A percentile compares a stretch with the other conserved stretches of the same genome.
Conservation (phyloP, 2,888 invertebrate genomes). For the Beris chalybata region DNA sequence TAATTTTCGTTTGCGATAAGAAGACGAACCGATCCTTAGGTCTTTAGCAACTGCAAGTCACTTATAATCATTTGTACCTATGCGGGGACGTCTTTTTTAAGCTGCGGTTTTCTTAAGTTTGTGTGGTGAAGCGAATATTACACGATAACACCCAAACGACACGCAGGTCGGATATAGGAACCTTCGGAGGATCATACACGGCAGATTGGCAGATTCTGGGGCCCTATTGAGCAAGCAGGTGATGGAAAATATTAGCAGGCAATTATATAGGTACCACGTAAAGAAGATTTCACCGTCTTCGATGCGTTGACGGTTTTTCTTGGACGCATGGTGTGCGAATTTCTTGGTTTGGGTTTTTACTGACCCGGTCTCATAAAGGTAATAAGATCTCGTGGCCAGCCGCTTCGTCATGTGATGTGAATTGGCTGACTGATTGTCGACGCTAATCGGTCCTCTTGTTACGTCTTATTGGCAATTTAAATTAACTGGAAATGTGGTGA, state of each 20-base stretch:
- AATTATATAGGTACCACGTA: slow-evolving; percentile 36
- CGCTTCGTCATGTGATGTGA: too few relatives aligned
- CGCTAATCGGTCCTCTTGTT: slow-evolving; percentile 12
- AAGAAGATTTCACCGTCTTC: slow-evolving; percentile 1
- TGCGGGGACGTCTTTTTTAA: too few relatives aligned
- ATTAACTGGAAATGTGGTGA: slow-evolving; percentile 23
- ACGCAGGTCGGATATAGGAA: too few relatives aligned
- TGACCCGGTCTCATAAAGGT: neutral
- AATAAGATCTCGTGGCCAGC: too few relatives aligned
- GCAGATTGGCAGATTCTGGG: slow-evolving; percentile 18
- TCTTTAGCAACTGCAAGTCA: slow-evolving; percentile 19
- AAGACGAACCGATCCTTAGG: slow-evolving; percentile 15
- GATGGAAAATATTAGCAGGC: slow-evolving; percentile 36
- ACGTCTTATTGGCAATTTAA: slow-evolving; percentile 33
- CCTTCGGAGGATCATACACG: neutral
- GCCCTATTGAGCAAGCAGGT: slow-evolving; percentile 34
- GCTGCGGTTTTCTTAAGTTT: too few relatives aligned
- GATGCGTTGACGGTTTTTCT: too few relatives aligned
- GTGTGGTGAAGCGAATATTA: too few relatives aligned
- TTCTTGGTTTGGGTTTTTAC: slow-evolving; percentile 1
- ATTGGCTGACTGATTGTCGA: too few relatives aligned
- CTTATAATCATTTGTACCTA: slow-evolving; percentile 5
- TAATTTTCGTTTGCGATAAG: slow-evolving; percentile 2
- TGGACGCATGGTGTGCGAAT: too few relatives aligned
- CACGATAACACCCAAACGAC: too few relatives aligned